Evolutionary conservation across 2,888 invertebrate species (phyloP), one percentile per base, ranked within the genome.

Genomic region (Augiades crinisus): DNA sequence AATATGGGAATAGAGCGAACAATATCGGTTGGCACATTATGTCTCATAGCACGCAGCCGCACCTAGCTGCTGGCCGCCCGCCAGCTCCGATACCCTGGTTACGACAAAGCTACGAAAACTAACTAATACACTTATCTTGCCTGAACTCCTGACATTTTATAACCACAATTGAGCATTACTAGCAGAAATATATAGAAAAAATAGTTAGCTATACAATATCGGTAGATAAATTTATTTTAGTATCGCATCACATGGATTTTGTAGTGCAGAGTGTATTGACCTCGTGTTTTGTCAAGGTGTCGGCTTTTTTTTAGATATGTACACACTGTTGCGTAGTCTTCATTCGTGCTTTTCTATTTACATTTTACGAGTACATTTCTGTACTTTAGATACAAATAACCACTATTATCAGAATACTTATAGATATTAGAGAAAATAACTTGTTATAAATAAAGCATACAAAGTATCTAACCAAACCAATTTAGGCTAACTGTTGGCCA

Each of bases 221-320:
- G 16, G 70, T 30, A 52, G 45, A 45, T 45, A 27, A 24, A 19
- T 45, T 52, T 40, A 40, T 52, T 52, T 52, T 57, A 54, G 34
- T 58, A 70, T 75, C 70, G 75, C 77, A 84, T 86, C 87, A 86
- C 87, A 88, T 87, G 87, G 80, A 72, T 83, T 73, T 80, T 74
- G 74, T 75, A 74, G 63, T 65, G 77, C 76, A 72, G 85, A 85
- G 89, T 88, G 88, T 89, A 89, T 86, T 89, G 88, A 88, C 88
- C 89, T 89, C 88, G 86, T 88, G 87, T 88, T 87, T 88, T 88
- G 88, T 88, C 88, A 89, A 89, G 88, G 88, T 88, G 87, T 88
- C 88, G 79, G 86, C 85, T 85, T 88, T 88, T 67, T 85, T 88
- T 87, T 87, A 87, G 85, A 86, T 85, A 77, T 76, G 75, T 84